Conservation (phyloP, 2,113 vertebrate species). For the Caranx ignobilis region DNA sequence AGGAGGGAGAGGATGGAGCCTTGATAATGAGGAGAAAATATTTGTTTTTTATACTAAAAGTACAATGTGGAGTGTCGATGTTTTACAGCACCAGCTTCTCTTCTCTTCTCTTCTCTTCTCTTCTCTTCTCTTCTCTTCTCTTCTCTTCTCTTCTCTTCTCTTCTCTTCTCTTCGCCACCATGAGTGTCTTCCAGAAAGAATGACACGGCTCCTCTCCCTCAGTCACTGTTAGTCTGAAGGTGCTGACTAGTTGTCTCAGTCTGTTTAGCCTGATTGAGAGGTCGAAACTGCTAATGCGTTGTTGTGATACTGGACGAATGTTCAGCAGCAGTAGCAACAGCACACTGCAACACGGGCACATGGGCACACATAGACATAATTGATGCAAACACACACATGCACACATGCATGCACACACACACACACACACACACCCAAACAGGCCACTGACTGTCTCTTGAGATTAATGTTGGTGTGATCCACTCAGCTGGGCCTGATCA, state of each 20-base stretch:
- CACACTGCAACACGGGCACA: conserved; percentile 37
- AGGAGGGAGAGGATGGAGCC: conserved; percentile 31
- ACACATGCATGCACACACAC: conserved; percentile 41
- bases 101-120: not conserved
- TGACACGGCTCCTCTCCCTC: conserved; percentile 38
- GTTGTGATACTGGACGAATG: conserved; percentile 77
- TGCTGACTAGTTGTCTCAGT: conserved; percentile 68
- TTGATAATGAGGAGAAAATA: conserved; percentile 23
- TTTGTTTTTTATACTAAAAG: conserved; percentile 4
- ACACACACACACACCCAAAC: conserved; percentile 50
- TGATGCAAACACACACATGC: conserved; percentile 40
- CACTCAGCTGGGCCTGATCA: conserved; percentile 83
- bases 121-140: no score
- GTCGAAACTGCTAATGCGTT: conserved; percentile 69
- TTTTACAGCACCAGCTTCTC: not conserved
- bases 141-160: no score
- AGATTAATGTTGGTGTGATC: conserved; percentile 84
- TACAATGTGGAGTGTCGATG: not conserved
- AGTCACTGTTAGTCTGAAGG: conserved; percentile 34
- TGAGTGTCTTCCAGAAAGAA: conserved; percentile 9
- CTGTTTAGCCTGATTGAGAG: conserved; percentile 63
- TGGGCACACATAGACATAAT: conserved; percentile 25
- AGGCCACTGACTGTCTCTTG: conserved; percentile 79
- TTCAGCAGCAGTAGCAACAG: conserved; percentile 37
- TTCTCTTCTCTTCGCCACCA: not conserved